Conservation (phyloP, 2,888 invertebrate genomes). For the Petrolisthes manimaculis region DNA sequence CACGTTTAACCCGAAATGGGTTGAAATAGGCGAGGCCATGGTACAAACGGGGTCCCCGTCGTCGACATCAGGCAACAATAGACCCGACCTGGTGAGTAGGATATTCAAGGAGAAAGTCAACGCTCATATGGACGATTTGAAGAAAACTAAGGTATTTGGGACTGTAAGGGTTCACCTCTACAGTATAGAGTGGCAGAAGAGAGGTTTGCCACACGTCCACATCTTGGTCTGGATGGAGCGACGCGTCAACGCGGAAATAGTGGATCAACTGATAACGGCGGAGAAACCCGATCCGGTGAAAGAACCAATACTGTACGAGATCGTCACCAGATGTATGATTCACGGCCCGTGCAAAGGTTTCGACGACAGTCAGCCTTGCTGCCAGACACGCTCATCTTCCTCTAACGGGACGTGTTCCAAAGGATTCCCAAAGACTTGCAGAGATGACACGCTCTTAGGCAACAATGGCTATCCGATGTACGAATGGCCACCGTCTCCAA, state of each 20-base stretch:
- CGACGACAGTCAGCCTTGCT: background rate
- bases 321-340: background rate
- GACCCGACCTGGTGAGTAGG: conserved; percentile 67
- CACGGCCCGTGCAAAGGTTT: background rate
- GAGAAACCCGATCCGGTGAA: conserved; percentile 69
- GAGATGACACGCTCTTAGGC: background rate
- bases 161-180: conserved; percentile 65
- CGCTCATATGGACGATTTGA: conserved; percentile 66
- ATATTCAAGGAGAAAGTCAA: conserved; percentile 67
- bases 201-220: conserved; percentile 68
- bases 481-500: no score
- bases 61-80: conserved; percentile 66
- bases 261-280: conserved; percentile 69
- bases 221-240: conserved; percentile 66
- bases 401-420: conserved; percentile 9
- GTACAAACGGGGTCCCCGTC: no score
- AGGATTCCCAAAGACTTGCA: background rate
- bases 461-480: background rate
- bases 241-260: conserved; percentile 65
- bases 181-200: conserved; percentile 68
- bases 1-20: no score
- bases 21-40: no score
- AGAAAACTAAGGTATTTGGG: conserved; percentile 66
- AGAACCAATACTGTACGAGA: background rate
- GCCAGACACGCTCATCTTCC: no score